Evolutionary conservation across 2,888 invertebrate genomes (phyloP), one percentile per base, ranked within the genome.

Genomic region (Dryobotodes eremita): DNA sequence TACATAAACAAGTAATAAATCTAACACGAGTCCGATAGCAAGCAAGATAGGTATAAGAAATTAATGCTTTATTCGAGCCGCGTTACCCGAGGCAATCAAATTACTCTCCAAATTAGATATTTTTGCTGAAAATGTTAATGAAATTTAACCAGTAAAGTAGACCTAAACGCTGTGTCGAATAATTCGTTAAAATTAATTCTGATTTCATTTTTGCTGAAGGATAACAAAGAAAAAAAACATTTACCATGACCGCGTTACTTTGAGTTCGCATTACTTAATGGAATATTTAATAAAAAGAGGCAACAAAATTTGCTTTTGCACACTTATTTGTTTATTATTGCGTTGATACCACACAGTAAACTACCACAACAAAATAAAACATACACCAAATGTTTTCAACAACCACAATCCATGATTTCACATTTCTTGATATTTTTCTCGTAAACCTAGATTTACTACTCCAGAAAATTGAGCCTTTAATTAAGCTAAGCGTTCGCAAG

Each of bases 21-120:
- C 46, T 62, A 64, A 77, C 50, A n/a, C 46, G 23, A 77, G 62
- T 17, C 50, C 53, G n/a, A 65, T 23, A 57, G 13, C 48, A 17
- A 57, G 17, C 20, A 50, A 68, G 42, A 26, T 31, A 50, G 42
- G 46, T 59, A 64, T 84, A 78, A 83, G 53, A 59, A 69, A 69
- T 69, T 57, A 78, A 23, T 50, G 26, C 59, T 53, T 23, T 26
- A 75, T 71, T 71, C 26, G 71, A 65, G 23, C 66, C 62, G 26
- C 66, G 66, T 68, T 69, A 77, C 71, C 53, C 55, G 31, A 57
- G 42, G 55, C 59, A 77, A 82, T 59, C 64, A 46, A 84, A 84
- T 86, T 82, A 86, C 71, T 64, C 46, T 71, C 48, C 26, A 71
- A 86, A 84, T 86, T 59, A 82, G 73, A 77, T 86, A 73, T 74